Evolutionary conservation across 2,797 vertebrate species (phyloP).

Genomic region (Halcyon smyrnensis): DNA sequence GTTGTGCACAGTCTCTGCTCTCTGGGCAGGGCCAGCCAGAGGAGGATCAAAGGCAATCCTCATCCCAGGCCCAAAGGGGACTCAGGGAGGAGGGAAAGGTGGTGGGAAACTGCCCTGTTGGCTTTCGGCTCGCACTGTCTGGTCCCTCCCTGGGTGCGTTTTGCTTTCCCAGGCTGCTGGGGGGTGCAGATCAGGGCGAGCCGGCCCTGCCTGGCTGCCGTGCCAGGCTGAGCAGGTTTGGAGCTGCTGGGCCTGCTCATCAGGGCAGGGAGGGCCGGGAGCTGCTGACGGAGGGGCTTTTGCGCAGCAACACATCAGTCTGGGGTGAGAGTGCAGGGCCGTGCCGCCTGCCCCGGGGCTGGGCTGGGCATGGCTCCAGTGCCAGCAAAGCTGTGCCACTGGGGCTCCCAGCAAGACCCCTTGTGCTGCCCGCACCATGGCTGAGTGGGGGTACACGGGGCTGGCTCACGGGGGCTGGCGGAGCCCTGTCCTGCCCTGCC

Average conservation of each 20-base stretch:
- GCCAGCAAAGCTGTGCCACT: fast-evolving
- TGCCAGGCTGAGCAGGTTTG: background rate
- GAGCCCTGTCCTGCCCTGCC: background rate
- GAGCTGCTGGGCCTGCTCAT: background rate
- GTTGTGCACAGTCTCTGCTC: background rate
- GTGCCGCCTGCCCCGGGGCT: background rate
- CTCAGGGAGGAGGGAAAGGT: fast-evolving
- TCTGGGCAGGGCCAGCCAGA: background rate
- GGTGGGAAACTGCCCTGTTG: background rate
- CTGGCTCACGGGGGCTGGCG: fast-evolving
- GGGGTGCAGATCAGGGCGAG: background rate
- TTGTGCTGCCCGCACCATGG: fast-evolving
- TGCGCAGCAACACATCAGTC: fast-evolving
- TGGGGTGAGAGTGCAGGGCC: background rate
- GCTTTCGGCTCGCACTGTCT: fast-evolving
- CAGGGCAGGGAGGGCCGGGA: background rate
- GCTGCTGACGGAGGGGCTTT: background rate
- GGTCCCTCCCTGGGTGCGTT: background rate
- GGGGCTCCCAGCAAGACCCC: fast-evolving
- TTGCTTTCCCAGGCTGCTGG: background rate
- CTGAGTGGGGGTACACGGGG: fast-evolving
- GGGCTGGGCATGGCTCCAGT: background rate
- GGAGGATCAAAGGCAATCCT: background rate
- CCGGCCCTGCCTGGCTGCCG: background rate
- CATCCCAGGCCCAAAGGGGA: background rate